These are phyloP conservation scores for Campaea margaritaria DNA, from an alignment of 2,888 invertebrate species.

Conservation along the genomic window DNA sequence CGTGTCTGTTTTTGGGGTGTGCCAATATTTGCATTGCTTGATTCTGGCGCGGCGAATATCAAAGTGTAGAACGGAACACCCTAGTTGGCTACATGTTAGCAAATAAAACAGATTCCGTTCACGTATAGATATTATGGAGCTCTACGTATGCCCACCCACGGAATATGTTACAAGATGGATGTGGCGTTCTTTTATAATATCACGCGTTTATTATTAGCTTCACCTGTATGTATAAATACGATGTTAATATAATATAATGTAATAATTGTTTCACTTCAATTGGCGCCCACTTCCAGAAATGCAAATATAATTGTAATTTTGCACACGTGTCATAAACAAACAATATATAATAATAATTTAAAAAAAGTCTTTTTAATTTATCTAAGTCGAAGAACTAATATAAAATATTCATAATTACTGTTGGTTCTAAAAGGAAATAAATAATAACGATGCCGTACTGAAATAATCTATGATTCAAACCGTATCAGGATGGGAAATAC, in stretches of 20 bases:
- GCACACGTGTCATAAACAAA: too few relatives aligned
- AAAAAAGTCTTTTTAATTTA: background rate
- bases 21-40: background rate
- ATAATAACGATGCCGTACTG: too few relatives aligned
- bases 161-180: background rate
- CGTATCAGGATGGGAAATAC: constrained; percentile 50
- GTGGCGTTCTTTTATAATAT: too few relatives aligned
- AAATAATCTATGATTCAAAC: constrained; percentile 40
- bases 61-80: constrained; percentile 8
- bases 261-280: too few relatives aligned
- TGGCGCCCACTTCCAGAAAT: too few relatives aligned
- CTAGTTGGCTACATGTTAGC: background rate
- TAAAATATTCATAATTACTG: too few relatives aligned
- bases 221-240: too few relatives aligned
- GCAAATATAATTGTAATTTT: too few relatives aligned
- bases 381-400: too few relatives aligned
- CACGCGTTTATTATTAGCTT: too few relatives aligned
- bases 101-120: background rate
- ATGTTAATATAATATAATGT: too few relatives aligned
- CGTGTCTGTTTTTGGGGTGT: background rate
- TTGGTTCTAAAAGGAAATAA: background rate
- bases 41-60: constrained; percentile 5
- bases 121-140: background rate
- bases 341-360: too few relatives aligned
- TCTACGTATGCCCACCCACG: background rate